These are phyloP conservation scores for Papilio gigon DNA, from an alignment of 2,888 invertebrate species.

Conservation along the genomic window DNA sequence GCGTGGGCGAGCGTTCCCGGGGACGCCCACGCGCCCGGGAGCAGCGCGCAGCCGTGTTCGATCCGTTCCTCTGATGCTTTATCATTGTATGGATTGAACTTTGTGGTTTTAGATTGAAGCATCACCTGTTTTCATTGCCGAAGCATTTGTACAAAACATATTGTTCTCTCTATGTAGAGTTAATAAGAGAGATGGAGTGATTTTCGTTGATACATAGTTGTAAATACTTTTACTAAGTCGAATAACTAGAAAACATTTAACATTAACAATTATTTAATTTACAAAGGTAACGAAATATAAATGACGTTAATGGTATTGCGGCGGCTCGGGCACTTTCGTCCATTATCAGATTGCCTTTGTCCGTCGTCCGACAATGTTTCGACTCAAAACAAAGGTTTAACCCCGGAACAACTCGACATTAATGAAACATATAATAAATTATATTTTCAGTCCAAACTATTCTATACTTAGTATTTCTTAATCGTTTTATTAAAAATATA, in stretches of 20 bases:
- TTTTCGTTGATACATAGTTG: neutral
- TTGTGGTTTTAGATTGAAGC: neutral
- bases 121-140: neutral
- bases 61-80: neutral
- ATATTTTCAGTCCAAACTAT: neutral
- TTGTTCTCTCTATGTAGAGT: too few relatives aligned
- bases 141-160: neutral
- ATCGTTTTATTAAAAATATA: too few relatives aligned
- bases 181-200: too few relatives aligned
- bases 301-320: neutral
- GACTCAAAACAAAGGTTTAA: neutral
- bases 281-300: neutral
- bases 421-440: slow-evolving; percentile 2
- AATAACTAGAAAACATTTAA: neutral
- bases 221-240: neutral
- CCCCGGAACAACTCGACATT: neutral
- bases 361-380: neutral
- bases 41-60: neutral
- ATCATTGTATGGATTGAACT: slow-evolving; percentile 4
- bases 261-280: slow-evolving; percentile 1
- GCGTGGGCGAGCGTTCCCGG: slow-evolving; percentile 32
- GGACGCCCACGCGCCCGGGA: slow-evolving; percentile 21
- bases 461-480: too few relatives aligned
- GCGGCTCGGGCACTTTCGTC: neutral
- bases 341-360: slow-evolving; percentile 12